These are phyloP conservation scores for Drosophila macrospina DNA, from an alignment of 2,888 invertebrate species.

Conservation along the genomic window DNA sequence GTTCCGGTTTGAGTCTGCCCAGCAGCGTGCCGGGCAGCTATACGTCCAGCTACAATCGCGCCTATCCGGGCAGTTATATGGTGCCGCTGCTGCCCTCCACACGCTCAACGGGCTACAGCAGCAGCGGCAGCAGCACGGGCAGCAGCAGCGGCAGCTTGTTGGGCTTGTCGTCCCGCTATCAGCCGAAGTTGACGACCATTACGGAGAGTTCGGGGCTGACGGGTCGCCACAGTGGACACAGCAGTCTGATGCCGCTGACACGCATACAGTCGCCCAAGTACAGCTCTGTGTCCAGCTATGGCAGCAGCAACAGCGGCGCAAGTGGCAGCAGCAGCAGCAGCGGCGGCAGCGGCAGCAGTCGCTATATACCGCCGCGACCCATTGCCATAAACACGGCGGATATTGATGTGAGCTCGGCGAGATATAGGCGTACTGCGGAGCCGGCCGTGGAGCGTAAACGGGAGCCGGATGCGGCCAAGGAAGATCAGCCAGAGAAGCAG, in stretches of 20 bases:
- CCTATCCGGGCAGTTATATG: conserved; percentile 79
- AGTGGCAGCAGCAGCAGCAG: conserved; percentile 68
- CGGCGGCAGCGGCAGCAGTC: conserved; percentile 81
- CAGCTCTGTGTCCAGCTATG: conserved; percentile 82
- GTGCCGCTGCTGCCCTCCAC: conserved; percentile 78
- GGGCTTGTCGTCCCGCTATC: conserved; percentile 87
- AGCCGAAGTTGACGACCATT: conserved; percentile 91
- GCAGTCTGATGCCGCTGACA: conserved; percentile 84
- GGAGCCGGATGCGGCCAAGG: conserved; percentile 16
- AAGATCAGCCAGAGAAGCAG: conserved; percentile 61
- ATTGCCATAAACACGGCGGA: conserved; percentile 93
- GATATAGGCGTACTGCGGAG: conserved; percentile 84
- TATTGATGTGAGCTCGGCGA: conserved; percentile 92
- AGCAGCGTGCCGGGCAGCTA: conserved; percentile 86
- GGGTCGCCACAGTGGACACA: conserved; percentile 67
- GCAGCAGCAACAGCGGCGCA: conserved; percentile 70
- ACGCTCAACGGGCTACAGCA: conserved; percentile 63
- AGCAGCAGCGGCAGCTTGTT: conserved; percentile 45
- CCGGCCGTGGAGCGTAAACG: conserved; percentile 25
- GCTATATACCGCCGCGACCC: conserved; percentile 87
- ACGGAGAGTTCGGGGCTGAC: conserved; percentile 86
- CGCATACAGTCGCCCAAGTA: conserved; percentile 87
- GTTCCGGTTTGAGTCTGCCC: conserved; percentile 84
- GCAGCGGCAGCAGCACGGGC: conserved; percentile 22
- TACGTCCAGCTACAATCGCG: conserved; percentile 87